Base-by-base conservation (phyloP, 2,888 invertebrate species). In the Chrysolina oricalcia region DNA sequence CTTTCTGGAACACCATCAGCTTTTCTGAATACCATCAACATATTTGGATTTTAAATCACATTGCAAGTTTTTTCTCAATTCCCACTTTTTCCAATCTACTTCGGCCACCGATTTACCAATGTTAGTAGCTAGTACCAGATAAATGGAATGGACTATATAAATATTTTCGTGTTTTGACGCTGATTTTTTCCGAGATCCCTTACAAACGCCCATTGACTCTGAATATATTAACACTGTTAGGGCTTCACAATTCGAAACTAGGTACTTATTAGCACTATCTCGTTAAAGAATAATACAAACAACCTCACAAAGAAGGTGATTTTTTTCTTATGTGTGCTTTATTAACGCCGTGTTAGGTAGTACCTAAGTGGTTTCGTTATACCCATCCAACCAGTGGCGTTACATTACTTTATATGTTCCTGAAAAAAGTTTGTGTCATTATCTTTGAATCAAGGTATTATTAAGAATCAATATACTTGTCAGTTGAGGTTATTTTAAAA, bases 271-370 rank as follows among this genome's bases (percentile, higher is more conserved):
- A 86, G 79, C 84, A 78, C 64, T 35, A n/a, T 40, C 43, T 62
- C 75, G 84, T 78, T 86, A 86, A 87, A 75, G 50, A 76, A 80
- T 80, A 83, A 83, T 82, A 79, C 81, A 84, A 82, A 83, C 79
- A 81, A 66, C 65, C 70, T 76, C 77, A 84, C 81, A 83, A 84
- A 83, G 81, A 79, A 76, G 72, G 75, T 74, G 72, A 79, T 80
- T 82, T 81, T 81, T 79, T 79, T 35, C 79, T 78, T 80, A 76
- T 78, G 80, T 79, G 80, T 78, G 79, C 79, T 82, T 82, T 81
- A 83, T 83, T 83, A 81, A 82, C 82, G 75, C 77, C 79, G 73
- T 65, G 80, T 77, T 80, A 77, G 79, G 19, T 59, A 27, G 35
- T 59, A 79, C 76, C 81, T 82, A 80, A 80, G 81, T 78, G 81